These are phyloP conservation scores for Ameiurus melas DNA, from an alignment of 2,113 vertebrate genomes.

Conservation along the genomic window DNA sequence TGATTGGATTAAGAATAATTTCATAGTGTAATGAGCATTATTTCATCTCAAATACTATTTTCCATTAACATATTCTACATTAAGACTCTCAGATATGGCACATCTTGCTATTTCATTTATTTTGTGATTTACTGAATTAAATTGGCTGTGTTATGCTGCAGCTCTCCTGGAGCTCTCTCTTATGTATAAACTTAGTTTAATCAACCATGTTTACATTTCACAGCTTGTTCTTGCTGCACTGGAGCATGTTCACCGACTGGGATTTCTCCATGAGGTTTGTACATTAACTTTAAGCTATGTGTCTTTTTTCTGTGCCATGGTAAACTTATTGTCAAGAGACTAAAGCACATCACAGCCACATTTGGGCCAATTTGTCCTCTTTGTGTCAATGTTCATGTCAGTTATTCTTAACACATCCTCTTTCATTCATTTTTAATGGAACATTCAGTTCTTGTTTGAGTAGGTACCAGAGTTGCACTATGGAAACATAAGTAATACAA, in stretches of 20 bases:
- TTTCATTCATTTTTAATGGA: conserved; percentile 48
- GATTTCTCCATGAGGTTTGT: conserved; percentile 79
- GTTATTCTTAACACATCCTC: not conserved
- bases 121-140: not conserved
- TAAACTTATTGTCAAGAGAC: not conserved
- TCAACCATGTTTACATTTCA: conserved; percentile 26
- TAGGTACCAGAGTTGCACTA: not conserved
- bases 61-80: conserved; percentile 2
- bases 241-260: conserved; percentile 69
- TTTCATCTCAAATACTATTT: not conserved
- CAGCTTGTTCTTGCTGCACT: conserved; percentile 79
- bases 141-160: not conserved
- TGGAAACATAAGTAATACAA: conserved; percentile 30
- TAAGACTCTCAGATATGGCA: not conserved
- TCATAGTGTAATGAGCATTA: not conserved
- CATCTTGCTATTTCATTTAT: not conserved
- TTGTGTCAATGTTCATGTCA: not conserved
- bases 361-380: not conserved
- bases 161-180: not conserved
- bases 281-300: not conserved
- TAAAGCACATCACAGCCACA: not conserved
- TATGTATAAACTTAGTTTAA: not conserved
- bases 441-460: conserved; percentile 44
- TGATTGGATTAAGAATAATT: not conserved
- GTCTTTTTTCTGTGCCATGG: not conserved